Evolutionary conservation across 2,113 vertebrate genomes (phyloP).

Genomic region (Sarotherodon lohbergeri): DNA sequence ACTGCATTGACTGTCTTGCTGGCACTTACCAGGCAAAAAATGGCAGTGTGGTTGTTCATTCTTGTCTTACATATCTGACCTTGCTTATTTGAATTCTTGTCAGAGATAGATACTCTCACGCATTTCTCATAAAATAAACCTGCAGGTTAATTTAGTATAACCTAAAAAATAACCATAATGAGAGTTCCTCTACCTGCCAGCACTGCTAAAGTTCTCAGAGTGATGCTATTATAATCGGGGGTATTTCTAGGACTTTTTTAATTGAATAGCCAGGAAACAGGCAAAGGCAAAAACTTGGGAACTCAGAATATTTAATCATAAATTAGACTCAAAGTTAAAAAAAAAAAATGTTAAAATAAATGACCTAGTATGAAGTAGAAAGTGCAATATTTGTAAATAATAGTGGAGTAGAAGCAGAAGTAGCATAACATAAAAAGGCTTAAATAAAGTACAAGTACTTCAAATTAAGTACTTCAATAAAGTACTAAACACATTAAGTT

Average conservation of each 20-base stretch:
- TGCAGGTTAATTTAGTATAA: not conserved
- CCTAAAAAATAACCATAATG: not conserved
- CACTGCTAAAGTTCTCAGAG: not conserved
- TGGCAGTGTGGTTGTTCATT: conserved; percentile 39
- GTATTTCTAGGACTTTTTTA: not conserved
- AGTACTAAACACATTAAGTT: not conserved
- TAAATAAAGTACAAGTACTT: not conserved
- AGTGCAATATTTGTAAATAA: not conserved
- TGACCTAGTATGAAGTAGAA: not conserved
- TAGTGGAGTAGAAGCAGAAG: not conserved
- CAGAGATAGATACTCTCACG: not conserved
- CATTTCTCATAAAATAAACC: not conserved
- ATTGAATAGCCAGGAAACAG: not conserved
- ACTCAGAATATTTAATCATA: not conserved
- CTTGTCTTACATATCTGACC: not conserved
- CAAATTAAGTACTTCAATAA: not conserved
- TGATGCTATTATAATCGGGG: not conserved
- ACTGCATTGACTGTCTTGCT: conserved; percentile 79
- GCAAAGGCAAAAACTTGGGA: not conserved
- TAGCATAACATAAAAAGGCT: not conserved
- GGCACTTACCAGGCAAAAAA: conserved; percentile 76
- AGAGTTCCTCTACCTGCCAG: not conserved
- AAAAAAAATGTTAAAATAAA: not conserved
- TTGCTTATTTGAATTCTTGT: not conserved
- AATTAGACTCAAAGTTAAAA: not conserved